Conservation (phyloP, 2,113 vertebrate species). For the Litocranius walleri region DNA sequence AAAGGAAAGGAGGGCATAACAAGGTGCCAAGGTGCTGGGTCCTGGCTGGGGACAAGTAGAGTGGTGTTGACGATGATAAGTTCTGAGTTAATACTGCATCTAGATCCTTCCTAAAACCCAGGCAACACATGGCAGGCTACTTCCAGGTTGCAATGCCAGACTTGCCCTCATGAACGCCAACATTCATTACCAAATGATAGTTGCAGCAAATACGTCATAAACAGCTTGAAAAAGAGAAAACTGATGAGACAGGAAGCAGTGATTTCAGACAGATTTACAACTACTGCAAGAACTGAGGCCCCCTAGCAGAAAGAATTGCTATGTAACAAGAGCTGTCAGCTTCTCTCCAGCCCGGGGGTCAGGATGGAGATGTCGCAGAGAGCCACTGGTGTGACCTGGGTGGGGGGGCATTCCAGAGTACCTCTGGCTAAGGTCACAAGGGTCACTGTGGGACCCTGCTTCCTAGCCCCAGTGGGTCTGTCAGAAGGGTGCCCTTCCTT, state of each 20-base stretch:
- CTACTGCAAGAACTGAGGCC: constrained; percentile 3
- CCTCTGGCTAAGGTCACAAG: constrained; percentile 9
- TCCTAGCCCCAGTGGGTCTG: neutral
- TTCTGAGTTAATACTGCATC: neutral
- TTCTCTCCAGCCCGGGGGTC: constrained; percentile 9
- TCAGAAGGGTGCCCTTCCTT: neutral
- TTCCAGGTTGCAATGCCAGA: neutral
- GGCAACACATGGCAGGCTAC: constrained; percentile 15
- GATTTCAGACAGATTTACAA: constrained; percentile 25
- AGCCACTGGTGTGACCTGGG: neutral
- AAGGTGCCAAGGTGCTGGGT: neutral
- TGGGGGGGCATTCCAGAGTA: neutral
- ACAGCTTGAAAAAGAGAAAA: constrained; percentile 46
- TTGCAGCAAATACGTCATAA: neutral
- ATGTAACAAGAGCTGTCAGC: neutral
- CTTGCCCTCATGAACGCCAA: neutral
- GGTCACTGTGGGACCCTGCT: neutral
- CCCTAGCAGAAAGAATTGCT: constrained; percentile 21
- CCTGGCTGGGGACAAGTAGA: neutral
- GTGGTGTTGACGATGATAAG: neutral
- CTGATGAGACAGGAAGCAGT: neutral
- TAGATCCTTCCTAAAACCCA: neutral
- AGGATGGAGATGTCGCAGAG: neutral
- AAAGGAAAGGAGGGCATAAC: neutral
- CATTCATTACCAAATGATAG: neutral